Evolutionary conservation across 1,140 invertebrate species (phyloP), one percentile per base, ranked within the genome.

Genomic region (Hermetia illucens): DNA sequence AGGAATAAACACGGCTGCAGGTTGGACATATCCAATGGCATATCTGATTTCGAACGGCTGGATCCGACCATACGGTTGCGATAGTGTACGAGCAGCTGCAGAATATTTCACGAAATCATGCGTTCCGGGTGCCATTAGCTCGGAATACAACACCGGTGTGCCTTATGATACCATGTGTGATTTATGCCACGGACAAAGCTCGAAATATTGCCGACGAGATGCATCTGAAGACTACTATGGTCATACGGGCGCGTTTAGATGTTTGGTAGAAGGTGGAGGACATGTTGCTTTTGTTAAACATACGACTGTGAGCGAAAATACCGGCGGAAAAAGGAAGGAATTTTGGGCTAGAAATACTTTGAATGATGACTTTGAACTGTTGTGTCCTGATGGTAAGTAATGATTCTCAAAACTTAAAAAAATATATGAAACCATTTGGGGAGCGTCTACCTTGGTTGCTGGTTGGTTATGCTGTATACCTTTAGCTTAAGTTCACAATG

Each of bases 211-310:
- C 53, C 66, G 76, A 36, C 63, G 89, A 34, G 85, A 90, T 55
- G 81, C 83, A 27, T 77, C 77, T 0, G 90, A 95, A 62, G 81
- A 84, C 48, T 94, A 88, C 51, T 94, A 77, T 53, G 88, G 90
- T 0, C 72, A 86, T 47, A 88, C 79, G 15, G 91, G 92, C 35
- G 89, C 92, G 0, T 80, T 96, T 42, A 68, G 90, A 33, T 96
- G 92, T 60, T 69, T 98, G 22, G 85, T 94, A 2, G 93, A 97
- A 64, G 89, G 88, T 10, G 88, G 88, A 12, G 93, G 90, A 3
- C 76, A 97, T 58, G 88, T 96, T 12, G 91, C 93, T 0, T 97
- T 96, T 62, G 82, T 93, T 2, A 86, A 91, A 44, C 85, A 90
- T 58, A 87, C 87, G 1, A 91, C 91, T 1, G 85, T 94, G 0